These are phyloP conservation scores for Torymus aiolomorphi DNA, from an alignment of 2,888 invertebrate species.

Conservation along the genomic window DNA sequence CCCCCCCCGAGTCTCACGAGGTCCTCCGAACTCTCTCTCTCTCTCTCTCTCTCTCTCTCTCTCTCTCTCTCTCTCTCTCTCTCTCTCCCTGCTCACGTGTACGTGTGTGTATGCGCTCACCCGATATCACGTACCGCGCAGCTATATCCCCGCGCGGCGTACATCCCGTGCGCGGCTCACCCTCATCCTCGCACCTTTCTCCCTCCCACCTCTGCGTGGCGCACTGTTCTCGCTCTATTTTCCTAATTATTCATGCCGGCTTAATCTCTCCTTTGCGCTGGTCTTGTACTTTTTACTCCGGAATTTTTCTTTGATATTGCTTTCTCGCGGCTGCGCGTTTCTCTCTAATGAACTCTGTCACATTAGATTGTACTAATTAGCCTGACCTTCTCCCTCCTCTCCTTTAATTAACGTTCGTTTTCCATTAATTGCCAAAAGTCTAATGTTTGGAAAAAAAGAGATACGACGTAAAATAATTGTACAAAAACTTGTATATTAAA, in stretches of 20 bases:
- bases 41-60: conserved; percentile 28
- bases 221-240: background rate
- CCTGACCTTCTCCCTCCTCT: background rate
- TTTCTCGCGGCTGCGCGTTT: no score
- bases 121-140: conserved; percentile 13
- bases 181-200: conserved; percentile 3
- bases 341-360: no score
- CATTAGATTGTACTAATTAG: no score
- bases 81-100: conserved; percentile 35
- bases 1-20: conserved; percentile 60
- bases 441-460: no score
- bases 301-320: no score
- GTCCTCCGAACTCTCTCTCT: conserved; percentile 42
- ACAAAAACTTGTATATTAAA: no score
- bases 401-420: no score
- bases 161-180: background rate
- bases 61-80: conserved; percentile 24
- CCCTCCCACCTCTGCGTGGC: background rate
- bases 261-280: background rate
- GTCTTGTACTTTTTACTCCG: no score
- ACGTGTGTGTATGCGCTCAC: conserved; percentile 43
- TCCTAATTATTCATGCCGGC: conserved; percentile 5
- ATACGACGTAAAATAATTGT: no score
- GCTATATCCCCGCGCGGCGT: conserved; percentile 7
- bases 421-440: no score